These are phyloP conservation scores for Oxystoma pomonae DNA, from an alignment of 2,888 invertebrate species.

Conservation along the genomic window DNA sequence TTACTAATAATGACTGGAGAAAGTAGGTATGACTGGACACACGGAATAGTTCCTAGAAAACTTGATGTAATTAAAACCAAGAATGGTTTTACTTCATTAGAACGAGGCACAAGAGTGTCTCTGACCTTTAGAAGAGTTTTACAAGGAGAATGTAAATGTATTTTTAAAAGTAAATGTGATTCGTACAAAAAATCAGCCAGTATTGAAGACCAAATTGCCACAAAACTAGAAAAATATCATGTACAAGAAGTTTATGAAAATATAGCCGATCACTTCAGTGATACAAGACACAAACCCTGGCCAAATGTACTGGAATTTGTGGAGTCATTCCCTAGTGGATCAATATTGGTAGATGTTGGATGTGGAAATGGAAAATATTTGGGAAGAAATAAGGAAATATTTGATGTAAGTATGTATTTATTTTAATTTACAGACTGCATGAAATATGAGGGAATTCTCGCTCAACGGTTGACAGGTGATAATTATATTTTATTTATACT, in stretches of 20 bases:
- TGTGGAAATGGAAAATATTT: slow-evolving; percentile 99
- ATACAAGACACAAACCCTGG: slow-evolving; percentile 93
- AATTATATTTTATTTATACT: too few species aligned
- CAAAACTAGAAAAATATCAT: slow-evolving; percentile 66
- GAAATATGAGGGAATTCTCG: too few species aligned
- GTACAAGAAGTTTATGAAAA: slow-evolving; percentile 89
- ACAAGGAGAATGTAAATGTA: slow-evolving; percentile 59
- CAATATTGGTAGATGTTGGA: slow-evolving; percentile 85
- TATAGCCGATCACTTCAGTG: slow-evolving; percentile 92
- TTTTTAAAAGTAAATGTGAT: slow-evolving; percentile 65
- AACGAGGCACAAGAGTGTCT: slow-evolving; percentile 65
- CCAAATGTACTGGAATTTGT: slow-evolving; percentile 83
- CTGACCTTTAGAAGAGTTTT: slow-evolving; percentile 71
- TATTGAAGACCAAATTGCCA: slow-evolving; percentile 46
- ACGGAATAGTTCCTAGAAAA: slow-evolving; percentile 81
- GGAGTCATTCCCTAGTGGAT: slow-evolving; percentile 58
- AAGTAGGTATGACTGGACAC: slow-evolving; percentile 71
- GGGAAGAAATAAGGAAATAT: slow-evolving; percentile 53
- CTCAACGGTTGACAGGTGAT: too few species aligned
- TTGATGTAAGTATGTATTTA: slow-evolving; percentile 57
- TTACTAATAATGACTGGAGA: slow-evolving; percentile 75
- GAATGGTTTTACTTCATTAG: slow-evolving; percentile 52
- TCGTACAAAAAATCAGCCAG: slow-evolving; percentile 38
- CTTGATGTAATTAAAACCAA: slow-evolving; percentile 65
- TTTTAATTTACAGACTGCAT: too few species aligned